phyloP scores from a whole-genome alignment of 64 coral and sea anemone genomes.

The Dendrophyllia cribrosa region DNA sequence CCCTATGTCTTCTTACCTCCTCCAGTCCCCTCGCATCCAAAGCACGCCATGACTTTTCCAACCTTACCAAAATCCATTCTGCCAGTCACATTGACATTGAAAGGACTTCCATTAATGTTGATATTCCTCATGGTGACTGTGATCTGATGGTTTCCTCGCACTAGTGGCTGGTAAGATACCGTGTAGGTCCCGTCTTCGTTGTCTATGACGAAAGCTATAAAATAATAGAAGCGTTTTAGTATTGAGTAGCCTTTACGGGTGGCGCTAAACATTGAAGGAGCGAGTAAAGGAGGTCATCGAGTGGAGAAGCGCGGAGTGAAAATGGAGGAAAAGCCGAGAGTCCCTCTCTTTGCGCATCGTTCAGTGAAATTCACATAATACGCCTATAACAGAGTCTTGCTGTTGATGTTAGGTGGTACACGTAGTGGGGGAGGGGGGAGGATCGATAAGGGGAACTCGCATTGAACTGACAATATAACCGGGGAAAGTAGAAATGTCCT shows the following conservation, averaged over 20 bases:
- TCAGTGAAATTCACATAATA: too few relatives aligned
- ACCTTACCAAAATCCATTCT: constrained; percentile 76
- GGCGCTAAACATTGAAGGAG: not conserved
- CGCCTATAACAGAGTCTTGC: too few relatives aligned
- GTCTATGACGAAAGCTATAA: constrained; percentile 80
- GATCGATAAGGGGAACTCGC: too few relatives aligned
- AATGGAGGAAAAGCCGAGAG: too few relatives aligned
- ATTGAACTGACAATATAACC: too few relatives aligned
- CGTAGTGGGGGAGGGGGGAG: too few relatives aligned
- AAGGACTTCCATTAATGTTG: constrained; percentile 90
- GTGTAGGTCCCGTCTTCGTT: constrained; percentile 92
- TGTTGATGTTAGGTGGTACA: too few relatives aligned
- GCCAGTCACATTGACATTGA: constrained; percentile 84
- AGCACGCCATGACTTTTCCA: constrained; percentile 56
- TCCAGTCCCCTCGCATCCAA: constrained; percentile 78
- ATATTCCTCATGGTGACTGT: constrained; percentile 76
- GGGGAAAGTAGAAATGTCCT: too few relatives aligned
- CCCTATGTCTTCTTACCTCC: constrained; percentile 17
- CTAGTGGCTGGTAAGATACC: constrained; percentile 76
- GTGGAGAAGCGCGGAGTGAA: too few relatives aligned
- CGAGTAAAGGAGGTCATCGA: not conserved
- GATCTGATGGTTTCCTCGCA: constrained; percentile 78
- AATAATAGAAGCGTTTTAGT: not conserved
- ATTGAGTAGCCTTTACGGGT: not conserved
- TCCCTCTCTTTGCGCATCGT: too few relatives aligned